Conservation (phyloP, 2,888 invertebrate species). For the Chydorus sphaericus region DNA sequence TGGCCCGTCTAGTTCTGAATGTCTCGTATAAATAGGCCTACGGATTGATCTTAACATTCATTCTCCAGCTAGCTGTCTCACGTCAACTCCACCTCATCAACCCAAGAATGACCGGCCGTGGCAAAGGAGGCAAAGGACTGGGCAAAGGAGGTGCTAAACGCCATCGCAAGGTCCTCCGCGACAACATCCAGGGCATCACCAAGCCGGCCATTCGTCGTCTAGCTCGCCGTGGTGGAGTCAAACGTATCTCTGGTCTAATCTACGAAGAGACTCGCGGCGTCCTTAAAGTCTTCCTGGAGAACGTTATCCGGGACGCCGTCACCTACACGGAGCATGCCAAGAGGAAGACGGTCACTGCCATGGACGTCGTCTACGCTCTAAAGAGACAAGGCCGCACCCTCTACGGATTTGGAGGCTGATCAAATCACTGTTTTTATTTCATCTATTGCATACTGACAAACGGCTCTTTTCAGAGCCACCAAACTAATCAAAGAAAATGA, state of each 20-base stretch:
- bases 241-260: slow-evolving; percentile 53
- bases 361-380: slow-evolving; percentile 76
- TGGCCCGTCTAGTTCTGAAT: too few species aligned
- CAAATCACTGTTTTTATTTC: slow-evolving; percentile 19
- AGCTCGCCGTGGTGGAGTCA: slow-evolving; percentile 37
- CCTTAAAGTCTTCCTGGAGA: slow-evolving; percentile 64
- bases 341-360: slow-evolving; percentile 75
- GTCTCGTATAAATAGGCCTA: too few species aligned
- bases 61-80: too few species aligned
- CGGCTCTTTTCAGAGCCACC: slow-evolving; percentile 5
- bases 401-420: slow-evolving; percentile 56
- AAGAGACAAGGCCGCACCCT: slow-evolving; percentile 66
- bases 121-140: slow-evolving; percentile 34
- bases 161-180: slow-evolving; percentile 34
- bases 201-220: slow-evolving; percentile 32
- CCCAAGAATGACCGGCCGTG: slow-evolving; percentile 33
- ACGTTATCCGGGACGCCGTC: slow-evolving; percentile 69
- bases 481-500: too few species aligned
- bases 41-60: too few species aligned
- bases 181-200: slow-evolving; percentile 33
- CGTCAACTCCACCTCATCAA: too few species aligned
- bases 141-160: slow-evolving; percentile 38
- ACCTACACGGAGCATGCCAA: slow-evolving; percentile 78
- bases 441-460: background rate
- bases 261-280: slow-evolving; percentile 64